Base-by-base conservation (phyloP, 2,113 vertebrate genomes). In the Brevimyrus niger region DNA sequence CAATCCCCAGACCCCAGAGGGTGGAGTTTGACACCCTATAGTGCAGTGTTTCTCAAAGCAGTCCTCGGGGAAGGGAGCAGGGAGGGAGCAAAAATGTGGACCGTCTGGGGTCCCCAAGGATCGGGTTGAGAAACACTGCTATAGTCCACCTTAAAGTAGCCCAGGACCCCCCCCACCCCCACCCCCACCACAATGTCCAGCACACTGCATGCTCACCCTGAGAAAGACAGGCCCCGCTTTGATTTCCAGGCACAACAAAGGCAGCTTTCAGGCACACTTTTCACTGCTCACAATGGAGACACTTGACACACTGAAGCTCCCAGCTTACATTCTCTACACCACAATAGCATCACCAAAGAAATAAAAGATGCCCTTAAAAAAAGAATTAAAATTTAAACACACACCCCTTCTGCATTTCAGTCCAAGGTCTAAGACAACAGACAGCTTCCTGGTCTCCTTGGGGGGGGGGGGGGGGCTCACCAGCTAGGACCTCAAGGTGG, bases 241-340 rank as follows among this genome's bases (percentile, higher is more conserved):
- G 92, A 93, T 91, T 91, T 88, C 83, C 90, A 89, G 89, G 90
- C 86, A 89, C 90, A 90, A 94, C 94, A 94, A 94, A 86, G 89
- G 91, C 91, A 90, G 92, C 94, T 93, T 94, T 95, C 93, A 94
- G 86, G 47, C 86, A 89, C 35, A 17, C 51, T 90, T 92, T 92
- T 93, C 91, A 92, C 89, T 88, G 46, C 48, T 61, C 91, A 95
- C 94, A 95, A 93, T 92, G 92, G 7, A 89, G 92, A 93, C 94
- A 94, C 93, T 91, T 87, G 90, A 94, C 92, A 91, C 93, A 76
- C 61, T 9, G 61, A 88, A 38, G 50, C 92, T 86, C 55, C 44
- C 4, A 46, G 88, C 61, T 90, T 83, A 90, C 90, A 4, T 83
- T 90, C 82, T 90, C 88, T 69, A 51, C 82, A 0, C 1, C 88